These are phyloP conservation scores for Drosophila fulvimacula DNA, from an alignment of 2,888 invertebrate genomes.

Conservation along the genomic window DNA sequence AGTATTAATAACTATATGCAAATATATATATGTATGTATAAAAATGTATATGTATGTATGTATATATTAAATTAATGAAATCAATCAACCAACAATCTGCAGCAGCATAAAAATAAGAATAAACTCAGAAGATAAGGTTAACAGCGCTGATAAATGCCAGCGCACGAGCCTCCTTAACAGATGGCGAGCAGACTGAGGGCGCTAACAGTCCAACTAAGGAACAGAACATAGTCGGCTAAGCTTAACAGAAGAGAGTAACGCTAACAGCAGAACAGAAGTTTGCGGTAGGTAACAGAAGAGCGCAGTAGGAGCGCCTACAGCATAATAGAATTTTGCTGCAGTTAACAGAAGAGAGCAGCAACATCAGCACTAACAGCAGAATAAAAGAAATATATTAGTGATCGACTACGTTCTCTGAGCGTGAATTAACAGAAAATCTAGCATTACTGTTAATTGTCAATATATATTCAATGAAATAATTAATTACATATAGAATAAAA, in stretches of 20 bases:
- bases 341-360: background rate
- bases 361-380: background rate
- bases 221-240: background rate
- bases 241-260: too few relatives aligned
- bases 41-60: background rate
- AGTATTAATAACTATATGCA: slow-evolving; percentile 23
- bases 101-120: background rate
- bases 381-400: background rate
- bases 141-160: background rate
- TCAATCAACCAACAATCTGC: slow-evolving; percentile 12
- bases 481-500: background rate
- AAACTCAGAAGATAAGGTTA: background rate
- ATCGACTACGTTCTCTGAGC: background rate
- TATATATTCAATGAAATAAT: too few relatives aligned
- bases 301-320: background rate
- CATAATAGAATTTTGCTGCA: background rate
- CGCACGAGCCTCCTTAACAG: background rate
- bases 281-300: too few relatives aligned
- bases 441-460: too few relatives aligned
- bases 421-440: background rate
- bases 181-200: background rate
- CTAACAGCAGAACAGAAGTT: too few relatives aligned
- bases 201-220: background rate
- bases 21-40: background rate
- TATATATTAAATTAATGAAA: slow-evolving; percentile 8